A percentile compares a stretch with the other conserved stretches of the same genome.
phyloP scores from a whole-genome alignment of 2,113 vertebrate species.

The Rousettus leschenaultii region DNA sequence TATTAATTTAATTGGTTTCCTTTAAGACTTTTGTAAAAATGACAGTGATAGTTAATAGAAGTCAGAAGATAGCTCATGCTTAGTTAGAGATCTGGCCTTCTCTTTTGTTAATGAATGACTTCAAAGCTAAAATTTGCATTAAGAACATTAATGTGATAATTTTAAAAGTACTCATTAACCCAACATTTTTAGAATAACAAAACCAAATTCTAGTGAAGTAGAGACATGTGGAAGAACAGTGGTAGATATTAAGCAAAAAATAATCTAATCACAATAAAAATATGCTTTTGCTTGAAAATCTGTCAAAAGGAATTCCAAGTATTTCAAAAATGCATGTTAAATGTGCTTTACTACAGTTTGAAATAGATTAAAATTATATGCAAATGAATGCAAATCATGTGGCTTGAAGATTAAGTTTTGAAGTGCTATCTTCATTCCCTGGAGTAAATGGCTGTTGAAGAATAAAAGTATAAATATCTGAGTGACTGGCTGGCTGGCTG shows the following conservation, averaged over 20 bases:
- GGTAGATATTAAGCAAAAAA: conserved; percentile 52
- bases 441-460: conserved; percentile 60
- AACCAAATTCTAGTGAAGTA: conserved; percentile 62
- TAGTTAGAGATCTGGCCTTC: conserved; percentile 66
- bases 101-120: conserved; percentile 73
- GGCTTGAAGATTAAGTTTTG: conserved; percentile 64
- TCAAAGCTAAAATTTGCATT: conserved; percentile 74
- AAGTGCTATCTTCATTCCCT: conserved; percentile 63
- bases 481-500: background rate
- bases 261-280: conserved; percentile 70
- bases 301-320: conserved; percentile 65
- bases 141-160: conserved; percentile 67
- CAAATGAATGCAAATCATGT: conserved; percentile 58
- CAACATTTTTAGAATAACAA: conserved; percentile 65
- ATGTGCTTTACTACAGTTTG: conserved; percentile 61
- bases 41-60: conserved; percentile 52
- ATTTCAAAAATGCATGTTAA: conserved; percentile 60
- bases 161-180: conserved; percentile 63
- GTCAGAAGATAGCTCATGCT: conserved; percentile 53
- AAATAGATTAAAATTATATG: conserved; percentile 70
- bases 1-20: conserved; percentile 69
- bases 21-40: conserved; percentile 65
- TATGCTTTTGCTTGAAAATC: conserved; percentile 50
- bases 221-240: conserved; percentile 56
- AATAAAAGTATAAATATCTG: conserved; percentile 47